These are phyloP conservation scores for Rallus limicola DNA, from an alignment of 2,113 vertebrate species.

Conservation along the genomic window DNA sequence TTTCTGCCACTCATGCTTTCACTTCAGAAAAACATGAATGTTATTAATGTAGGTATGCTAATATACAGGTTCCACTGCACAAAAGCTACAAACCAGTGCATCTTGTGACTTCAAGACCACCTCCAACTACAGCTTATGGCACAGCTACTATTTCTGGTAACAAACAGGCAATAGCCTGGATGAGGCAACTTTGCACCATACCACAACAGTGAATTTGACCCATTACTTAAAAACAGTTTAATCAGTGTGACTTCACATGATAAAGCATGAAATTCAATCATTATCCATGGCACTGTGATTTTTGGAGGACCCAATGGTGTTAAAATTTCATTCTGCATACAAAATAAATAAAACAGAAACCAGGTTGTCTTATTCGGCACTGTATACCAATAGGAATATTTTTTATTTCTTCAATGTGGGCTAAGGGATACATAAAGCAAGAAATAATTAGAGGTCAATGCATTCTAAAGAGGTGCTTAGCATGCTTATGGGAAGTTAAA, in stretches of 20 bases:
- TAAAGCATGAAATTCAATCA: not conserved
- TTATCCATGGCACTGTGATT: not conserved
- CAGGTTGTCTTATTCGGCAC: not conserved
- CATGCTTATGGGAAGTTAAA: constrained; percentile 60
- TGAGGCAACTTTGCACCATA: not conserved
- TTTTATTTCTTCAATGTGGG: constrained; percentile 35
- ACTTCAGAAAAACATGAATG: not conserved
- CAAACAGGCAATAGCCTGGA: not conserved
- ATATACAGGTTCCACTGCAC: not conserved
- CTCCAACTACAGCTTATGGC: not conserved
- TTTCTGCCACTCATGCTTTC: not conserved
- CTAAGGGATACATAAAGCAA: constrained; percentile 60
- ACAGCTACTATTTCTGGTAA: not conserved
- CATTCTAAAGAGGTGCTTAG: constrained; percentile 56
- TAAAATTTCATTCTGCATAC: not conserved
- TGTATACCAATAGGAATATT: not conserved
- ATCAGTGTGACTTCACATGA: not conserved
- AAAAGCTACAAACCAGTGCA: not conserved
- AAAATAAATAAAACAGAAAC: not conserved
- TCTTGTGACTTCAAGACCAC: not conserved
- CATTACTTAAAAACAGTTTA: constrained; percentile 12
- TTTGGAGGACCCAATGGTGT: not conserved
- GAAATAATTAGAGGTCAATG: constrained; percentile 62
- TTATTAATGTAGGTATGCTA: not conserved
- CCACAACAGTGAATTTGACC: not conserved